Base-by-base conservation (phyloP, 2,797 vertebrate species). In the Acanthurus tractus region DNA sequence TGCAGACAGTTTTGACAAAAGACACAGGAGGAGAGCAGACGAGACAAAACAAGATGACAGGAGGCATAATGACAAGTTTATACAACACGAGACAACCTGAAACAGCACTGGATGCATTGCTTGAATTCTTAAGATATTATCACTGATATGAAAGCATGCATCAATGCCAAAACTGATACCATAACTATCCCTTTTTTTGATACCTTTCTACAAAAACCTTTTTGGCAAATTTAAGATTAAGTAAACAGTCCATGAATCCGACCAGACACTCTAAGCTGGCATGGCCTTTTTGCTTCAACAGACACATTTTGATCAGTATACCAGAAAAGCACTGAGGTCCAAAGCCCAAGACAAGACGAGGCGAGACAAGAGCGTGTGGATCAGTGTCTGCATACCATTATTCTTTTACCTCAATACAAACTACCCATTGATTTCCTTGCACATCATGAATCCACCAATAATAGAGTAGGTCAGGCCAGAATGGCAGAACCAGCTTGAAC, bases 1-100 rank as follows among this genome's bases (percentile, higher is more conserved):
- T 72, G 18, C 66, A 52, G n/a, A 49, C 45, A 48, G 76, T 55
- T 55, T 15, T 77, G 67, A 66, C 50, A 70, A 40, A 65, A 72
- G 45, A 72, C 25, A 64, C 13, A 29, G 7, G 29, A 73, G 70
- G 29, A 56, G 22, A 46, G 11, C 20, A 62, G 25, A 55, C 15
- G 45, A 70, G 17, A 54, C 29, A 14, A 70, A 45, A 70, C 42
- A 14, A 58, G 25, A 50, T 18, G 44, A 74, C 10, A 61, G 45
- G 52, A 59, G 25, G 66, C 25, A 53, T 44, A 18, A 29, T 54
- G 42, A 69, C 3, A 34, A 38, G 59, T 40, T 66, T 48, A 65
- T 42, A 62, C 25, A 71, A 46, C 25, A 57, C 5, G 22, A 58
- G 48, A 42, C 42, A 22, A 42, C 12, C 36, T 7, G 8, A 70